Conservation (phyloP, 2,888 invertebrate species). For the Ecliptopera silaceata region DNA sequence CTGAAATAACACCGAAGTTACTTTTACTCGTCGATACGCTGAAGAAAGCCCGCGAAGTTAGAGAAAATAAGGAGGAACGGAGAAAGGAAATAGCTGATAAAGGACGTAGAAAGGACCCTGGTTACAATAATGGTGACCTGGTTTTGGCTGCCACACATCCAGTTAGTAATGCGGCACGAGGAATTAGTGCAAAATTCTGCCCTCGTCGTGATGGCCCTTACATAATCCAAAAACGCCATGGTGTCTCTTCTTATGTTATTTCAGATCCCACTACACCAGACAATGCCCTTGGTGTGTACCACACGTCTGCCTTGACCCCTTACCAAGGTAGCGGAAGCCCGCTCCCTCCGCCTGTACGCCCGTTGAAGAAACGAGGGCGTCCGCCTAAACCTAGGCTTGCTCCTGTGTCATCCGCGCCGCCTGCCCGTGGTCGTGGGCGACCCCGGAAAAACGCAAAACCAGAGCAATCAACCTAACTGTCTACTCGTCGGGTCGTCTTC, state of each 20-base stretch:
- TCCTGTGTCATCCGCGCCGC: not conserved
- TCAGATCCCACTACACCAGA: slow-evolving; percentile 11
- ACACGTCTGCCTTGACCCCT: slow-evolving; percentile 27
- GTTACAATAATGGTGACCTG: slow-evolving; percentile 15
- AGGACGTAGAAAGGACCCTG: slow-evolving; percentile 7
- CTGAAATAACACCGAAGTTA: slow-evolving; percentile 24
- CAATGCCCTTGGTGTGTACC: slow-evolving; percentile 26
- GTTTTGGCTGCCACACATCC: slow-evolving; percentile 3
- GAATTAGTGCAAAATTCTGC: slow-evolving; percentile 14
- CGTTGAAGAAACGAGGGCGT: slow-evolving; percentile 29
- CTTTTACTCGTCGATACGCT: slow-evolving; percentile 13
- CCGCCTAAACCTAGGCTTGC: slow-evolving; percentile 19
- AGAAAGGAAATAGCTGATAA: slow-evolving; percentile 24
- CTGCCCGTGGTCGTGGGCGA: slow-evolving; percentile 1
- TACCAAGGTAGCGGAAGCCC: slow-evolving; percentile 3
- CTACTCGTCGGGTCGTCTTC: slow-evolving; percentile 31
- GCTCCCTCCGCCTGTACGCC: slow-evolving; percentile 21
- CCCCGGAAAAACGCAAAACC: not conserved
- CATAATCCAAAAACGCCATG: not conserved
- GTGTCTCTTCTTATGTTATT: slow-evolving; percentile 1
- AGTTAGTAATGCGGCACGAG: not conserved
- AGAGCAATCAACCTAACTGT: not conserved
- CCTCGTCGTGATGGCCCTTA: slow-evolving; percentile 22
- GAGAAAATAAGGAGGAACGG: slow-evolving; percentile 28
- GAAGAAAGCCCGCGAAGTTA: slow-evolving; percentile 20